These are phyloP conservation scores for Paracanthobrama guichenoti DNA, from an alignment of 2,113 vertebrate genomes.

Conservation along the genomic window DNA sequence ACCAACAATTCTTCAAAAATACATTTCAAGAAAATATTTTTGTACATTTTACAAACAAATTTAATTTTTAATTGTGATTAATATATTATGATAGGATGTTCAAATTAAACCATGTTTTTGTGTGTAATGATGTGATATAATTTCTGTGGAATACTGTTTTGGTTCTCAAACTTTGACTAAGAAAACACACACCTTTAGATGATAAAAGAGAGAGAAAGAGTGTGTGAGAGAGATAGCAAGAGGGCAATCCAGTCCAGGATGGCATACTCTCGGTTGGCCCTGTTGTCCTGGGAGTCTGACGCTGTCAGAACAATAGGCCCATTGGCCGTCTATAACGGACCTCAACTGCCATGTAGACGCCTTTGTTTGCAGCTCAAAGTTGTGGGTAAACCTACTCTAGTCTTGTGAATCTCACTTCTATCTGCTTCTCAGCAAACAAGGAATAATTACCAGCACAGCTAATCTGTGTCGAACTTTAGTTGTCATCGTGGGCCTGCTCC, in stretches of 20 bases:
- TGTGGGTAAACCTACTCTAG: constrained; percentile 58
- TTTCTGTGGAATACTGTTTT: neutral
- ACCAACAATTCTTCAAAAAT: neutral
- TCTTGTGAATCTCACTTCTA: constrained; percentile 65
- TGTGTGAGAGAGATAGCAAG: neutral
- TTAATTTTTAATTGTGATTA: neutral
- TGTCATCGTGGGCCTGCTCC: neutral
- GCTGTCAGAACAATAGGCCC: constrained; percentile 18
- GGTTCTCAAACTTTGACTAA: neutral
- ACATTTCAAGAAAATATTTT: no score
- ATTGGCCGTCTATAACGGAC: neutral
- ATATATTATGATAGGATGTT: no score
- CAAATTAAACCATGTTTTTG: neutral
- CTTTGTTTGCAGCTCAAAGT: constrained; percentile 53
- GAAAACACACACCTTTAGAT: neutral
- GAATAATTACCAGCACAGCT: constrained; percentile 58
- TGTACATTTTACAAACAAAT: no score
- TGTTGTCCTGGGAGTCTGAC: constrained; percentile 6
- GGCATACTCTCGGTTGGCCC: neutral
- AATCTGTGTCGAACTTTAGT: constrained; percentile 46
- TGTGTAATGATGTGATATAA: neutral
- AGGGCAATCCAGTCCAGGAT: neutral
- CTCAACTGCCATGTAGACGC: constrained; percentile 19
- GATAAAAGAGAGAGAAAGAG: neutral
- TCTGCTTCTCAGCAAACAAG: constrained; percentile 53